A percentile compares a stretch with the other conserved stretches of the same genome.
These are phyloP conservation scores for Drosophila anomelani DNA, from an alignment of 2,888 invertebrate genomes.

Conservation along the genomic window DNA sequence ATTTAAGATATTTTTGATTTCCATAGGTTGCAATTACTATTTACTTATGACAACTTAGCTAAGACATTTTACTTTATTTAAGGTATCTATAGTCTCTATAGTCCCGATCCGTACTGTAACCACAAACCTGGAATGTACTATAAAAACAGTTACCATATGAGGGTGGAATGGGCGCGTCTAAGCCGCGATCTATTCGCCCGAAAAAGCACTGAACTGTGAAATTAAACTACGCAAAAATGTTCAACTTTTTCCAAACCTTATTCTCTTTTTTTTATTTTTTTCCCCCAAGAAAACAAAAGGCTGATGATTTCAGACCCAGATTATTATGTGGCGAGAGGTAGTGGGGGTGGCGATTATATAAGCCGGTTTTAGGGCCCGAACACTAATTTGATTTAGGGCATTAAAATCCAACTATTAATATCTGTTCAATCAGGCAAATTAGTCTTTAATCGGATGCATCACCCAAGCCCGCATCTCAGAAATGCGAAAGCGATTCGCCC, in stretches of 20 bases:
- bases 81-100: neutral
- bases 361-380: constrained; percentile 21
- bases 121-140: neutral
- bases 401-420: constrained; percentile 35
- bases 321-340: constrained; percentile 18
- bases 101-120: constrained; percentile 4
- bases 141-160: constrained; percentile 26
- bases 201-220: constrained; percentile 80
- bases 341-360: constrained; percentile 30
- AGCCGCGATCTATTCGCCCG: constrained; percentile 57
- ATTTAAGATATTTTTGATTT: too few species aligned
- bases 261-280: constrained; percentile 4
- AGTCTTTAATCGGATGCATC: constrained; percentile 36
- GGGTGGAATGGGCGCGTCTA: constrained; percentile 66
- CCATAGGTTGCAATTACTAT: neutral
- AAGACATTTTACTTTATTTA: neutral
- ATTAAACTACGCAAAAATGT: constrained; percentile 70
- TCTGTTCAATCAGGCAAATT: constrained; percentile 36
- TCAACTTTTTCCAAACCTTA: constrained; percentile 27
- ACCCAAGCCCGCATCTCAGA: constrained; percentile 42
- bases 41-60: neutral
- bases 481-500: constrained; percentile 16
- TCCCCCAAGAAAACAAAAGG: constrained; percentile 33
- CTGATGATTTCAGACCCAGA: constrained; percentile 31
- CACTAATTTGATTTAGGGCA: constrained; percentile 29